These are phyloP conservation scores for Epinephelus fuscoguttatus DNA, from an alignment of 2,113 vertebrate genomes.

Conservation along the genomic window DNA sequence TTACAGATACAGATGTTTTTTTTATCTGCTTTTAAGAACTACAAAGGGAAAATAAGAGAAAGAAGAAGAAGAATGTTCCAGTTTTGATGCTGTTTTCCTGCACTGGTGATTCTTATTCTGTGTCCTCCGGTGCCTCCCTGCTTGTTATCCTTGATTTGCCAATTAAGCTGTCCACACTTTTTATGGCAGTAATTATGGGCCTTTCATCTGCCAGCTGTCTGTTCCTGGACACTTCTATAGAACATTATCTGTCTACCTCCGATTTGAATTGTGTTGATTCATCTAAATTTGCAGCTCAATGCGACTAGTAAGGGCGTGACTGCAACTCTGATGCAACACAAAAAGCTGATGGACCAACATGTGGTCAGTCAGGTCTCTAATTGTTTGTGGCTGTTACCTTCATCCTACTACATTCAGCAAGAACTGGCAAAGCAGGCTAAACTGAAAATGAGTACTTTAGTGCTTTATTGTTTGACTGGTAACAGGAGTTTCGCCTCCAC, in stretches of 20 bases:
- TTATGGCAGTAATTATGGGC: conserved; percentile 73
- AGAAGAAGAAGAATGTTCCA: conserved; percentile 7
- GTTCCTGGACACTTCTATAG: conserved; percentile 44
- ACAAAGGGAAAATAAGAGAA: conserved; percentile 20
- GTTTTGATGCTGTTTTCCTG: conserved; percentile 19
- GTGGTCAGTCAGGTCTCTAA: not conserved
- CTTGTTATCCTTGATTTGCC: conserved; percentile 75
- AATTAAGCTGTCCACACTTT: conserved; percentile 75
- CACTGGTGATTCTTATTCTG: conserved; percentile 46
- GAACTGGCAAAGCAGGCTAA: not conserved
- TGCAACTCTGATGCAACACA: not conserved
- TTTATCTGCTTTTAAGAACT: conserved; percentile 17
- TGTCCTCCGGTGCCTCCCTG: conserved; percentile 48
- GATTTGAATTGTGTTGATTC: conserved; percentile 32
- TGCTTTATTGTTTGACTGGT: not conserved
- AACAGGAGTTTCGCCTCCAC: not conserved
- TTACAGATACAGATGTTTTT: not conserved
- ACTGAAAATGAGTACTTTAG: not conserved
- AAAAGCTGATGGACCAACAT: not conserved
- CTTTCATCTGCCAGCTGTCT: conserved; percentile 73
- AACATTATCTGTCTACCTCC: conserved; percentile 37
- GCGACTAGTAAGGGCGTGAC: not conserved
- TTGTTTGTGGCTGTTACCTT: not conserved
- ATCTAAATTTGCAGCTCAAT: conserved; percentile 11
- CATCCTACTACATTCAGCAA: not conserved